These are phyloP conservation scores for Monarcha castaneiventris DNA, from an alignment of 2,113 vertebrate species.

Conservation along the genomic window DNA sequence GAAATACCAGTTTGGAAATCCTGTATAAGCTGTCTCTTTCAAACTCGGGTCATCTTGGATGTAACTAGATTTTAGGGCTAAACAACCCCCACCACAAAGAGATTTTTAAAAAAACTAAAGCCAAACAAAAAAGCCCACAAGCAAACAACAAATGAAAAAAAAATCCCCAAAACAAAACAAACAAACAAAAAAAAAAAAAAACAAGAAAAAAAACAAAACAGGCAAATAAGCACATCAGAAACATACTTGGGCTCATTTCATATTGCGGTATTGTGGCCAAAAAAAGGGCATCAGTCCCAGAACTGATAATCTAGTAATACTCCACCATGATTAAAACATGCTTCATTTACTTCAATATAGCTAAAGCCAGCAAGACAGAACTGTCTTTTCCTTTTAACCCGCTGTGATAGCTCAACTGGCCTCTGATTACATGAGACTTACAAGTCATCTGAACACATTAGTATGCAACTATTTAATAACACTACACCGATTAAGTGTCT, in stretches of 20 bases:
- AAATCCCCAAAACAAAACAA: no score
- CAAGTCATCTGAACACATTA: background rate
- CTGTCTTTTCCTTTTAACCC: background rate
- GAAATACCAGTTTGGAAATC: background rate
- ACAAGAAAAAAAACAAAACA: background rate
- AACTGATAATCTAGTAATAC: background rate
- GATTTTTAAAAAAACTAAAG: fast-evolving
- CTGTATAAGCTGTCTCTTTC: background rate
- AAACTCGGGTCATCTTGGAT: background rate
- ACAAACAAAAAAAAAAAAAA: background rate
- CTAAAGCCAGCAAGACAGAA: background rate
- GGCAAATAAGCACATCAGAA: background rate
- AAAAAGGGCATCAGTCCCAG: background rate
- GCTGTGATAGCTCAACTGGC: background rate
- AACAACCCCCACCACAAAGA: background rate
- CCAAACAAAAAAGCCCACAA: background rate
- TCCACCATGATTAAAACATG: background rate
- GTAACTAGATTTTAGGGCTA: background rate
- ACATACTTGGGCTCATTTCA: background rate
- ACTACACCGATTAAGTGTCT: constrained; percentile 1
- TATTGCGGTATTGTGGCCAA: background rate
- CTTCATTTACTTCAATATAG: background rate
- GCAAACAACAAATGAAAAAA: background rate
- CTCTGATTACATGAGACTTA: background rate
- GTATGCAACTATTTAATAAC: constrained; percentile 24